These are phyloP conservation scores for Gortyna flavago DNA, from an alignment of 2,888 invertebrate species.

Conservation along the genomic window DNA sequence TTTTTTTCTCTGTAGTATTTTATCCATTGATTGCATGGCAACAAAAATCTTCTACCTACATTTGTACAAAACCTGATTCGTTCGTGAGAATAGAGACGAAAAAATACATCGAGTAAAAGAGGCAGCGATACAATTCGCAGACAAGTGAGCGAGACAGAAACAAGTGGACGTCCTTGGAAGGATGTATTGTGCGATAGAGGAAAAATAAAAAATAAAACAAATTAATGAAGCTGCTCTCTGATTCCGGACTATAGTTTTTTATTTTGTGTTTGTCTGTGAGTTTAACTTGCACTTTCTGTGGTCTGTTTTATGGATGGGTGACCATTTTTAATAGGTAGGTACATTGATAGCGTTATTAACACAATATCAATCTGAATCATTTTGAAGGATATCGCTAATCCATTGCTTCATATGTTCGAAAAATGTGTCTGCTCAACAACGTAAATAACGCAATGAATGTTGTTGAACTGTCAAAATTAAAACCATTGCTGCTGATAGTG, in stretches of 20 bases:
- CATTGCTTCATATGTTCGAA: too few relatives aligned
- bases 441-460: too few relatives aligned
- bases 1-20: too few relatives aligned
- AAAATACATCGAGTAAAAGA: constrained; percentile 7
- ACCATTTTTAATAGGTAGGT: neutral
- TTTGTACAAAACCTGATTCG: constrained; percentile 28
- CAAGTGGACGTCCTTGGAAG: constrained; percentile 41
- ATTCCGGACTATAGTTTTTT: constrained; percentile 7
- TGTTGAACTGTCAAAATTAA: too few relatives aligned
- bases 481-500: too few relatives aligned
- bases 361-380: too few relatives aligned
- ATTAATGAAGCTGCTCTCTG: neutral
- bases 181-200: constrained; percentile 26
- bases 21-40: too few relatives aligned
- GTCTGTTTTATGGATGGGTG: neutral
- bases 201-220: constrained; percentile 19
- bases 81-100: constrained; percentile 9
- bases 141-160: constrained; percentile 24
- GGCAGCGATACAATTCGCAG: constrained; percentile 9
- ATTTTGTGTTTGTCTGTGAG: neutral
- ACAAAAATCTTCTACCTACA: constrained; percentile 3
- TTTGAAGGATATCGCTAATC: too few relatives aligned
- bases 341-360: neutral
- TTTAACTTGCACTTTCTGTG: neutral
- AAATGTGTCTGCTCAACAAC: too few relatives aligned